Percentiles rank a stretch among this genome's conserved stretches.
phyloP scores from a whole-genome alignment of 2,797 vertebrate species.

The Morelia viridis region DNA sequence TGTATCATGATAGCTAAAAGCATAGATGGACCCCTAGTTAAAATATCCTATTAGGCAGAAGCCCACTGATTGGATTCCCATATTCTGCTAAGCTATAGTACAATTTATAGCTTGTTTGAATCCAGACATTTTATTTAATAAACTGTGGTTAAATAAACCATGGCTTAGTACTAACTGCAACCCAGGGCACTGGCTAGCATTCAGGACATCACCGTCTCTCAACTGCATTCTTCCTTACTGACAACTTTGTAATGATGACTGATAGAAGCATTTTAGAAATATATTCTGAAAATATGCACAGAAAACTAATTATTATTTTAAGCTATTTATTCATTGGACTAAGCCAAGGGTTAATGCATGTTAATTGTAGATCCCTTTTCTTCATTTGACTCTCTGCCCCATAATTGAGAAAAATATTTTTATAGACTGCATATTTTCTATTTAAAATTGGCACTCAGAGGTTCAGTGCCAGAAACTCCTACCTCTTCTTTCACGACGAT shows the following conservation, averaged over 20 bases:
- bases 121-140: neutral
- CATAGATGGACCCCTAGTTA: neutral
- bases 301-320: neutral
- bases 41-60: neutral
- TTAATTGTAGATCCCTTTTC: neutral
- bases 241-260: neutral
- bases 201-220: neutral
- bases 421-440: neutral
- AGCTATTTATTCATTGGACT: neutral
- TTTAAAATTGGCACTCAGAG: neutral
- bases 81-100: neutral
- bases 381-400: neutral
- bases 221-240: neutral
- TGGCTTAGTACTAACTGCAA: neutral
- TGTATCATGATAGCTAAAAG: neutral
- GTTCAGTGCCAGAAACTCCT: neutral
- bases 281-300: neutral
- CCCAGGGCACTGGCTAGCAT: neutral
- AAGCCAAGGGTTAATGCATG: neutral
- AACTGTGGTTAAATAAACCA: neutral
- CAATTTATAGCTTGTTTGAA: neutral
- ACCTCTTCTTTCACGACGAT: neutral
- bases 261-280: neutral
- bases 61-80: neutral
- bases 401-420: neutral